Base-by-base conservation (phyloP, 2,888 invertebrate species). In the Andrena bucephala region DNA sequence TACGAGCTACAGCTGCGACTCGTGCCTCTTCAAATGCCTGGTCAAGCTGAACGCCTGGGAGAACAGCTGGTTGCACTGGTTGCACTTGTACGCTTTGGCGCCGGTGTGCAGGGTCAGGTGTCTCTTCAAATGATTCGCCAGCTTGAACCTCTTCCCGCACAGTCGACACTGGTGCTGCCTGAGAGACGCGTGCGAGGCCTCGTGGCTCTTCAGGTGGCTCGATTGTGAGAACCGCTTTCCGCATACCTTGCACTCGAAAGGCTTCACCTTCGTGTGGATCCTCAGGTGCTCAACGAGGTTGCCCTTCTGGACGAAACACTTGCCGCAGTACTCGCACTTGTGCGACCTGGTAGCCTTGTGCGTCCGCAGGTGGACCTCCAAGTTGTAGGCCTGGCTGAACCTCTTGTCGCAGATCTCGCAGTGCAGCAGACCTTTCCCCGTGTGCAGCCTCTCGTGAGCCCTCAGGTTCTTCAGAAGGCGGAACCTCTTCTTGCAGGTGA, bases 11-110 rank as follows among this genome's bases (percentile, higher is more conserved):
- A 67, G 13, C 24, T 85, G 83, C 0, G 85, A 82, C 20, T 93
- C 93, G 5, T 95, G 95, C 10, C 93, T 93, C 75, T 95, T 94
- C 70, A 94, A 93, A 84, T 95, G 95, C 83, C 95, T 93, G 60
- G 94, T 94, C 31, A 95, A 92, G 62, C 94, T 94, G 66, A 95
- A 94, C 62, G 94, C 94, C 73, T 95, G 94, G 1, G 94, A 92
- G 86, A 95, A 95, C 52, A 94, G 91, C 83, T 95, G 94, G 70
- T 94, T 92, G 87, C 95, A 95, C 20, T 91, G 90, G 29, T 92
- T 87, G 76, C 94, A 94, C 69, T 93, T 94, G 79, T 94, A 94
- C n/a, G 90, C 79, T 73, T 93, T 93, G 13, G 90, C 77, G 1
- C 91, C 91, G 0, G 90, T 90, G 68, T 94, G 94, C n/a, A 92